Evolutionary conservation across 2,888 invertebrate species (phyloP), one percentile per base, ranked within the genome.

Genomic region (Synanthedon andrenaeformis): DNA sequence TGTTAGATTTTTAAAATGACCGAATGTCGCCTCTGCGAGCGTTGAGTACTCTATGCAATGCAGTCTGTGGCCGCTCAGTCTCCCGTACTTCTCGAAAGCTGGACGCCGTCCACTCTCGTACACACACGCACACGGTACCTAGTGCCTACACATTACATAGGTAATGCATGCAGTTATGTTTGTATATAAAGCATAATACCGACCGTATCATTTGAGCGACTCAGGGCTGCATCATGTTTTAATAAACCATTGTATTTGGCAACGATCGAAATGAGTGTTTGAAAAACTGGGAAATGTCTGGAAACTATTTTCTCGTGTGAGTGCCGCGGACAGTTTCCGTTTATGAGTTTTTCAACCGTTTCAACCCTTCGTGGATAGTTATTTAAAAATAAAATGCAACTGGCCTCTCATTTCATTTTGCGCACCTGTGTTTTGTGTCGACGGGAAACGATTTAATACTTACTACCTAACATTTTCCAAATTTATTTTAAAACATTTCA

Each of bases 171-270:
- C 11, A 48, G 60, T 64, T 28, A 35, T 52, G 42, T 52, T 12
- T 19, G 51, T 51, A 51, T 35, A 28, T 51, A 51, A 51, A 28
- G 51, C 54, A 54, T 51, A 66, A 72, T 74, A 67, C 76, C 72
- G 69, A 63, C 69, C 67, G 73, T 72, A 80, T 75, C 74, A 76
- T 76, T 75, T 74, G 71, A 74, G 71, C 66, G 61, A 61, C 63
- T 60, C 59, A 56, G 54, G 65, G 67, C 62, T 66, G 72, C 76
- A 76, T 74, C 80, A 71, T 71, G 78, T 83, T 85, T 84, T 86
- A 87, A 86, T 87, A 87, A 23, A 85, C 85, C 86, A 86, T 87
- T 86, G 86, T 87, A 86, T 86, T 86, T 86, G 79, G 83, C 72
- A 77, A 69, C 82, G 81, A 86, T 87, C 81, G 83, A 83, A 87